These are phyloP conservation scores for Hydractinia echinata DNA, from an alignment of 30 jellyfish, hydroid and myxozoan genomes.

Conservation along the genomic window DNA sequence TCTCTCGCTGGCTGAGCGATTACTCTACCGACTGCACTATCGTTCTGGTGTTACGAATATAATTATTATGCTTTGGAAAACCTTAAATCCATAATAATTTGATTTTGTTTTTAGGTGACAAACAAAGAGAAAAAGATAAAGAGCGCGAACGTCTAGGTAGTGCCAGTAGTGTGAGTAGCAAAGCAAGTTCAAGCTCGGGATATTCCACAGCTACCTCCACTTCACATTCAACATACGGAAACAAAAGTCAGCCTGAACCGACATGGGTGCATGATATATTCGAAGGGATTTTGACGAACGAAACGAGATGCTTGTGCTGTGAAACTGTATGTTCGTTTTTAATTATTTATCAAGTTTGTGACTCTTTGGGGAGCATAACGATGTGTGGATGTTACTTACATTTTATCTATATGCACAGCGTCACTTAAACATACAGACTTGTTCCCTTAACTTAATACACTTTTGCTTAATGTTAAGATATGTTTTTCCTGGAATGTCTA, in stretches of 20 bases:
- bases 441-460: no score
- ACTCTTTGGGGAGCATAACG: no score
- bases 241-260: constrained; percentile 84
- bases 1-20: no score
- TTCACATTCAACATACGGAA: constrained; percentile 28
- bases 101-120: constrained; percentile 39
- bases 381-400: no score
- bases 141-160: constrained; percentile 90
- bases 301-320: constrained; percentile 94
- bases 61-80: no score
- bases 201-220: constrained; percentile 60
- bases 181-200: constrained; percentile 76
- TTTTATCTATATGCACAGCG: no score
- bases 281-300: constrained; percentile 93
- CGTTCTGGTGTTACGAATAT: no score
- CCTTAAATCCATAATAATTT: not conserved
- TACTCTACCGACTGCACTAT: no score
- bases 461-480: no score
- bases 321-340: constrained; percentile 75
- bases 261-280: constrained; percentile 98
- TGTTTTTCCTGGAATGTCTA: no score
- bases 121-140: constrained; percentile 71
- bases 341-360: no score
- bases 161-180: constrained; percentile 87
- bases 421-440: no score